Evolutionary conservation across 2,113 vertebrate species (phyloP), one percentile per base, ranked within the genome.

Genomic region (Ammodytes dubius): DNA sequence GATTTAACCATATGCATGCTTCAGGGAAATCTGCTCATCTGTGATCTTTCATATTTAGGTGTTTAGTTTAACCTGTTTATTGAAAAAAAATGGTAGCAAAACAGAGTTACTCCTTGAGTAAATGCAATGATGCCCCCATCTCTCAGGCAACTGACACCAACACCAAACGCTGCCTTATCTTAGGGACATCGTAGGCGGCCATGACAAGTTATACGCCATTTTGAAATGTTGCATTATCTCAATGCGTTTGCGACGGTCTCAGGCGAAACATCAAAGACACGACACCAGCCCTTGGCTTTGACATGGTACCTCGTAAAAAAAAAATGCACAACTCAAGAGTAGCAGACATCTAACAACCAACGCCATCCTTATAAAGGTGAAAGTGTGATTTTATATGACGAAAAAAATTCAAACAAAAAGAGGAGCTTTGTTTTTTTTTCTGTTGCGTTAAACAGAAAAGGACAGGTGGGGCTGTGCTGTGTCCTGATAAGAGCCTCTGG

Each of bases 391-490:
- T 72, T 4, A 17, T 83, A 17, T 84, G 86, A 84, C 84, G n/a
- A n/a, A 27, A 27, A 27, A 27, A 27, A 75, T 80, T 57, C 17
- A 73, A 74, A 87, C 67, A 82, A 82, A 85, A 59, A 72, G 59
- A 67, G 72, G 3, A 49, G 61, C 52, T 88, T 81, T 75, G 45
- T 76, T 83, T 80, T 3, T 27, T 42, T 81, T 82, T 77, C 52
- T 77, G 76, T 83, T 84, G 90, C 83, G 50, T 77, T 89, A 91
- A 94, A 95, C 91, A 68, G 79, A 87, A 90, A 87, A 84, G 70
- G 94, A 92, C 94, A 95, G 94, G 93, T 95, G 92, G 27, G 93
- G 84, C 84, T 70, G 90, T 84, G 89, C 83, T 82, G 65, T 53
- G 64, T 45, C 88, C 76, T 52, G 93, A 94, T 95, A 94, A 95